Base-by-base conservation (phyloP, 2,888 invertebrate species). In the Mythimna loreyi region DNA sequence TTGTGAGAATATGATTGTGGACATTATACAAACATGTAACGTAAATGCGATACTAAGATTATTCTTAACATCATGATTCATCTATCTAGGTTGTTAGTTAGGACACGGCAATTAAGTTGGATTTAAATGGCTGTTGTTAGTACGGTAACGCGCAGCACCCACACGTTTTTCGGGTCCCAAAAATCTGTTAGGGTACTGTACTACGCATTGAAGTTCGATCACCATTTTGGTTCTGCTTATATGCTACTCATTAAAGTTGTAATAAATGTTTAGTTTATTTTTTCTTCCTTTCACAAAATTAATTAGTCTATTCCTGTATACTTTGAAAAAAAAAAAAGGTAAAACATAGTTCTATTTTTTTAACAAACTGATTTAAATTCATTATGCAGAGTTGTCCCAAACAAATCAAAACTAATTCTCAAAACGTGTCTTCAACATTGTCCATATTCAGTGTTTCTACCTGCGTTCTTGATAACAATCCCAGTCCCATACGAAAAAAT, bases 401-500 rank as follows among this genome's bases (percentile, higher is more conserved):
- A 59, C 36, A 47, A 25, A 56, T 49, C 13, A 36, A 62, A 60
- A 64, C 53, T 13, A 40, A 67, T 28, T 55, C 64, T 50, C 55
- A 43, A 49, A 70, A 58, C 57, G 23, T 50, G 50, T n/a, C 52
- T 61, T 61, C 67, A 78, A 79, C 75, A 65, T 67, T 60, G 56
- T 49, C 67, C 45, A 62, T 53, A 49, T 65, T 57, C 56, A 81
- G 56, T 64, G 49, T 78, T 72, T 71, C 81, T 91, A 89, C 89
- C 90, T 89, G 90, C 85, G 78, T 79, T 82, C 84, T 86, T 87
- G 90, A 90, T 91, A 90, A 90, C 86, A 88, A 90, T 89, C 89
- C 89, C 67, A 74, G 61, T 72, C 87, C 86, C 88, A 86, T 89
- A 89, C 87, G 88, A 89, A 91, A 92, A 89, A 88, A 86, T 88